These are phyloP conservation scores for Cotesia glomerata DNA, from an alignment of 1,140 invertebrate species.

Conservation along the genomic window DNA sequence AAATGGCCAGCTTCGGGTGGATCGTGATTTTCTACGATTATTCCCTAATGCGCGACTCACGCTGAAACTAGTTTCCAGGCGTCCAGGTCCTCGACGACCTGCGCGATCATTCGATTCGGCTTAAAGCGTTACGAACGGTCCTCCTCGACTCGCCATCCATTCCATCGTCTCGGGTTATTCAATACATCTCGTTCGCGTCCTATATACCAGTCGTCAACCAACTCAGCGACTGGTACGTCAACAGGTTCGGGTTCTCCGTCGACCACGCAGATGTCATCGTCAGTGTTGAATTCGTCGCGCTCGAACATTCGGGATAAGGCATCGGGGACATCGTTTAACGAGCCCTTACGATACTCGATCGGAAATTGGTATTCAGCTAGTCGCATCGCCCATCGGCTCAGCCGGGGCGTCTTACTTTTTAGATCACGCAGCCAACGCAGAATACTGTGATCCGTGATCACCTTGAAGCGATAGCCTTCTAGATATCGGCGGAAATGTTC, in stretches of 20 bases:
- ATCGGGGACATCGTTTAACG: conserved; percentile 37
- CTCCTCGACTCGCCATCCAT: background rate
- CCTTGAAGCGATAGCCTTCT: conserved; percentile 48
- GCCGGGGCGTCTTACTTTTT: conserved; percentile 50
- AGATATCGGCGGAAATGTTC: conserved; percentile 56
- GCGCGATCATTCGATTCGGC: conserved; percentile 1
- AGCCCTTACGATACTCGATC: conserved; percentile 30
- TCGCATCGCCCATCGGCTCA: conserved; percentile 57
- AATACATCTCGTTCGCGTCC: too few relatives aligned
- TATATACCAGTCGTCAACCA: too few relatives aligned
- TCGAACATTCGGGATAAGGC: conserved; percentile 32
- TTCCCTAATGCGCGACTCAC: background rate
- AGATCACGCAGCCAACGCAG: conserved; percentile 60
- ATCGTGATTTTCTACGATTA: conserved; percentile 36
- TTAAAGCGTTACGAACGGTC: background rate
- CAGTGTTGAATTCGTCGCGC: too few relatives aligned
- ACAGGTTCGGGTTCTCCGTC: too few relatives aligned
- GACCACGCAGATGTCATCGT: too few relatives aligned
- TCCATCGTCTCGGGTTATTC: too few relatives aligned
- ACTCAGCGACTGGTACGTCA: too few relatives aligned
- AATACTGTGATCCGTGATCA: conserved; percentile 62
- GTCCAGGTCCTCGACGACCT: conserved; percentile 1
- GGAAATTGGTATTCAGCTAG: conserved; percentile 35
- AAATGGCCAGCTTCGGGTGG: conserved; percentile 6
- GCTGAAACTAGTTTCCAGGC: conserved; percentile 24